These are phyloP conservation scores for Tricholaema leucomelas DNA, from an alignment of 2,113 vertebrate species.

Conservation along the genomic window DNA sequence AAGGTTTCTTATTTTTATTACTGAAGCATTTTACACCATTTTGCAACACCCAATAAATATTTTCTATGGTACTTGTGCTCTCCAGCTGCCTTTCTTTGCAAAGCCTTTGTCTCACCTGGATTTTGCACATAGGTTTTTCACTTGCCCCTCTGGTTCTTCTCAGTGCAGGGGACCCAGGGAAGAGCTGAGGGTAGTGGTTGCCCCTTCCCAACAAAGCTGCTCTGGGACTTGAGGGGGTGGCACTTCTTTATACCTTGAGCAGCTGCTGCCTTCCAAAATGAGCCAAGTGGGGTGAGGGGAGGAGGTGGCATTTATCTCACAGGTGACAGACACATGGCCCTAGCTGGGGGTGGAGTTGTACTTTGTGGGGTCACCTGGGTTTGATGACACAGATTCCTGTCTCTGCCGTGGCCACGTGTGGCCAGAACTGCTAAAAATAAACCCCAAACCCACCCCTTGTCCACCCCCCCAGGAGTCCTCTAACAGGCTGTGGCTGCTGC, in stretches of 20 bases:
- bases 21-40: slow-evolving; percentile 51
- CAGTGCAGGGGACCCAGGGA: fast-evolving
- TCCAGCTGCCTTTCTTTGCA: not conserved
- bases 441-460: no score
- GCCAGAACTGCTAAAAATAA: not conserved
- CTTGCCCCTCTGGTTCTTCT: not conserved
- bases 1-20: slow-evolving; percentile 64
- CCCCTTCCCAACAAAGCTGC: not conserved
- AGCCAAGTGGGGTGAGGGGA: no score
- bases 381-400: not conserved
- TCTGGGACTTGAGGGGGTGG: fast-evolving
- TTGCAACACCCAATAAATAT: slow-evolving; percentile 78
- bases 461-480: not conserved
- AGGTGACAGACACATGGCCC: not conserved
- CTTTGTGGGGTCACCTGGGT: not conserved
- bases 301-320: not conserved
- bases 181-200: not conserved
- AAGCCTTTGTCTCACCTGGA: not conserved
- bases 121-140: not conserved
- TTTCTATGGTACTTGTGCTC: slow-evolving; percentile 57
- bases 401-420: fast-evolving
- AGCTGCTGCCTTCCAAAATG: not conserved
- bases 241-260: not conserved
- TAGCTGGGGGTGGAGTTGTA: not conserved
- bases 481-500: not conserved